Base-by-base conservation (phyloP, 2,888 invertebrate species). In the Coelopa pilipes region DNA sequence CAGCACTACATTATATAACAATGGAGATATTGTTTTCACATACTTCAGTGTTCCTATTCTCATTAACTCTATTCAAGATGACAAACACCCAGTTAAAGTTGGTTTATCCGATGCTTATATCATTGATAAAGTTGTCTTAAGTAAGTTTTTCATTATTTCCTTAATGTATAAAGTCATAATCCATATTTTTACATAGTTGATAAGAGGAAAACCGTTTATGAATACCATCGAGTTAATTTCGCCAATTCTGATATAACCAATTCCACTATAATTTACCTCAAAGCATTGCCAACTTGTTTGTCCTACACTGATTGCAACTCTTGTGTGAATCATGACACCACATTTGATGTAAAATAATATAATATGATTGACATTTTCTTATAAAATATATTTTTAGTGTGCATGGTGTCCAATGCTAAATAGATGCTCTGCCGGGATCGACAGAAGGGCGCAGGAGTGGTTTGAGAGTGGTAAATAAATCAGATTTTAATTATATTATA, bases 31-130 rank as follows among this genome's bases (percentile, higher is more conserved):
- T 77, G 91, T 94, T 55, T 99, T 99, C 87, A 94, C 94, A 0
- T 99, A 99, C 88, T 93, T 94, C 83, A 89, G 90, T 79, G 91
- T 98, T 50, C 97, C 98, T 0, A 89, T 95, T 1, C 87, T 91
- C 13, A 92, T 98, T 10, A 90, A 91, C 76, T 87, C 91, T 4
- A 97, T 99, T 78, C 91, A 93, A 81, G 95, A 96, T 82, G 90
- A 90, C 45, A 90, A 93, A 73, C 99, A 99, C 89, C 98, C 99
- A 0, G 98, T 98, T 53, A 99, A 99, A 90, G 94, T 99, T 71
- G 99, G 99, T 62, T 90, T 99, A 63, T 98, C 98, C 65, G 99
- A 99, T 89, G 99, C 99, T 0, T 99, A 98, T 85, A 95, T 98
- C 79, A 94, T 95, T 34, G 7, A 34, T 34, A 34, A 7, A 4